Evolutionary conservation across 1,140 invertebrate species (phyloP).

Genomic region (Trichogramma pretiosum): DNA sequence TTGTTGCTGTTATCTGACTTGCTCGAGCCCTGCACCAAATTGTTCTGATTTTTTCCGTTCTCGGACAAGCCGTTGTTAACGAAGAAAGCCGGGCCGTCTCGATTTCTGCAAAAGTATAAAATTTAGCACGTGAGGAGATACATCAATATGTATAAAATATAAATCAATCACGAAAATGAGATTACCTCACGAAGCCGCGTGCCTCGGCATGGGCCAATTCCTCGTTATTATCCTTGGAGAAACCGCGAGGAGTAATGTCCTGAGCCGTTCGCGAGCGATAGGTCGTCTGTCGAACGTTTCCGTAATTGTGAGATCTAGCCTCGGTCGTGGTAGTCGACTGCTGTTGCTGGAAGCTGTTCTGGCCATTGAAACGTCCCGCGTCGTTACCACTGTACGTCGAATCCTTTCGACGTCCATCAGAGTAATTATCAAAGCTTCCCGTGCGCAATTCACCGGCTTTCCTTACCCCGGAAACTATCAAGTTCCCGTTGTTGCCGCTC

Average conservation of each 20-base stretch:
- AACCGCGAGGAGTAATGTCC: constrained; percentile 25
- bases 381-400: neutral
- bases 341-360: neutral
- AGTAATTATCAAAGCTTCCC: constrained; percentile 10
- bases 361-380: neutral
- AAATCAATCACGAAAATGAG: too few relatives aligned
- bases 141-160: neutral
- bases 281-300: neutral
- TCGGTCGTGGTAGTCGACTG: too few relatives aligned
- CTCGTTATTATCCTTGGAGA: constrained; percentile 16
- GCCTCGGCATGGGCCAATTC: too few relatives aligned
- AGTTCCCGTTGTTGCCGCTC: neutral
- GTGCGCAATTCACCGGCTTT: too few relatives aligned
- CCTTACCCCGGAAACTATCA: too few relatives aligned
- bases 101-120: constrained; percentile 4
- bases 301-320: neutral
- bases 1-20: too few relatives aligned
- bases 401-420: neutral
- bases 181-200: too few relatives aligned
- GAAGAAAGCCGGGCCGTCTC: constrained; percentile 2
- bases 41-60: neutral
- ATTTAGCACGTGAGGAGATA: neutral
- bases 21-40: neutral
- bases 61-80: constrained; percentile 11
- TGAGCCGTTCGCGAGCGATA: neutral